Evolutionary conservation across 2,113 vertebrate species (phyloP).

Genomic region (Boleophthalmus pectinirostris): DNA sequence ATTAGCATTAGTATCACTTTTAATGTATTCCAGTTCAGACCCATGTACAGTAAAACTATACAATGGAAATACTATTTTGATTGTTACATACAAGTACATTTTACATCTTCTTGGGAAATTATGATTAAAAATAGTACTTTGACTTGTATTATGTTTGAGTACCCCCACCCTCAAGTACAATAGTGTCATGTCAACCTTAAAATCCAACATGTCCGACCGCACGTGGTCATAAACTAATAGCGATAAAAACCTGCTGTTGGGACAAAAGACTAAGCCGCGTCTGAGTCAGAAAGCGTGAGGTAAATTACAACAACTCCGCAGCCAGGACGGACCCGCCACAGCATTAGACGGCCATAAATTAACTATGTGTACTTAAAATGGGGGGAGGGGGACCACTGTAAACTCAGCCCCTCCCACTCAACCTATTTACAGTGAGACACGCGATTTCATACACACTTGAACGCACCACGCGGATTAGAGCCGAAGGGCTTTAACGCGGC

Average conservation of each 20-base stretch:
- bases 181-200: constrained; percentile 10
- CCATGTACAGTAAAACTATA: no score
- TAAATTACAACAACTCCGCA: constrained; percentile 62
- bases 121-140: neutral
- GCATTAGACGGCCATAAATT: constrained; percentile 56
- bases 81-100: no score
- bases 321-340: constrained; percentile 55
- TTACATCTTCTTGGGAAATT: no score
- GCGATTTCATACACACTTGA: constrained; percentile 67
- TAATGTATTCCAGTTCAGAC: no score
- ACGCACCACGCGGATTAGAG: constrained; percentile 49
- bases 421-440: constrained; percentile 51
- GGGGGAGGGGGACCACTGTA: constrained; percentile 35
- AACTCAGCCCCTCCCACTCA: constrained; percentile 30
- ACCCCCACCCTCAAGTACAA: neutral
- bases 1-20: no score
- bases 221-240: constrained; percentile 13
- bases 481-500: constrained; percentile 33
- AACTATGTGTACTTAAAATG: constrained; percentile 30
- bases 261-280: constrained; percentile 42
- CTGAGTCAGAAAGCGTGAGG: constrained; percentile 57
- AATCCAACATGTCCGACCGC: constrained; percentile 31
- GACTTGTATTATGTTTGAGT: neutral
- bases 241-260: constrained; percentile 39
- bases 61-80: no score